phyloP scores from a whole-genome alignment of 2,888 invertebrate genomes.

The Girardia tigrina region DNA sequence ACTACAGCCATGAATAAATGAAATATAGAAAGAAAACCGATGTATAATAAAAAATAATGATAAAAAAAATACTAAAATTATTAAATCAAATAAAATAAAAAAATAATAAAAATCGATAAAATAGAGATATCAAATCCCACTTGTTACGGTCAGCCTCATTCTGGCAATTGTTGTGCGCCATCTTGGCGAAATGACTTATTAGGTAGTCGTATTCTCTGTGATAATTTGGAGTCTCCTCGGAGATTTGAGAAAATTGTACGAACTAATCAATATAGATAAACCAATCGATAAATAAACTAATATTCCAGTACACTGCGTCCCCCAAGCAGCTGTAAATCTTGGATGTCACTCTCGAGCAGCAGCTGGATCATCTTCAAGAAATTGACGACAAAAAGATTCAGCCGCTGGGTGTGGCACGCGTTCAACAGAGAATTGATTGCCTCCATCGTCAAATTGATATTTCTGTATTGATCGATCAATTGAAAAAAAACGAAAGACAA shows the following conservation, averaged over 20 bases:
- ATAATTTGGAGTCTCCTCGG: conserved; percentile 96
- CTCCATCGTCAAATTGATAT: conserved; percentile 90
- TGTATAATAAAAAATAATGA: too few relatives aligned
- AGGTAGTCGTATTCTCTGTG: conserved; percentile 96
- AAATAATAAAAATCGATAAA: too few relatives aligned
- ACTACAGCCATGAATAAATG: too few relatives aligned
- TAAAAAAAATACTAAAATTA: too few relatives aligned
- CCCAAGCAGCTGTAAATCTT: conserved; percentile 81
- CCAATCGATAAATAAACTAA: background rate
- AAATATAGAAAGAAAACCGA: too few relatives aligned
- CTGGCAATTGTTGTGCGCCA: conserved; percentile 80
- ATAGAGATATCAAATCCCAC: too few relatives aligned
- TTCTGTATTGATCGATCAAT: too few relatives aligned
- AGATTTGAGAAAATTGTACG: conserved; percentile 94
- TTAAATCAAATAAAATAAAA: too few relatives aligned
- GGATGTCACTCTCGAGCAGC: conserved; percentile 79
- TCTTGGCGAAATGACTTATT: conserved; percentile 91
- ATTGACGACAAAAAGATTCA: conserved; percentile 93
- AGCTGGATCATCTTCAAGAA: conserved; percentile 96
- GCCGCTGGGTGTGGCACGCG: conserved; percentile 86
- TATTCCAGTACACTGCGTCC: conserved; percentile 62
- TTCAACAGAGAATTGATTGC: conserved; percentile 88
- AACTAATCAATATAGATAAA: conserved; percentile 54
- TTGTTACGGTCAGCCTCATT: conserved; percentile 59
- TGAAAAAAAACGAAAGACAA: too few relatives aligned